A percentile compares a stretch with the other conserved stretches of the same genome.
phyloP scores from a whole-genome alignment of 2,797 vertebrate genomes.

The Rhinoraja longicauda region DNA sequence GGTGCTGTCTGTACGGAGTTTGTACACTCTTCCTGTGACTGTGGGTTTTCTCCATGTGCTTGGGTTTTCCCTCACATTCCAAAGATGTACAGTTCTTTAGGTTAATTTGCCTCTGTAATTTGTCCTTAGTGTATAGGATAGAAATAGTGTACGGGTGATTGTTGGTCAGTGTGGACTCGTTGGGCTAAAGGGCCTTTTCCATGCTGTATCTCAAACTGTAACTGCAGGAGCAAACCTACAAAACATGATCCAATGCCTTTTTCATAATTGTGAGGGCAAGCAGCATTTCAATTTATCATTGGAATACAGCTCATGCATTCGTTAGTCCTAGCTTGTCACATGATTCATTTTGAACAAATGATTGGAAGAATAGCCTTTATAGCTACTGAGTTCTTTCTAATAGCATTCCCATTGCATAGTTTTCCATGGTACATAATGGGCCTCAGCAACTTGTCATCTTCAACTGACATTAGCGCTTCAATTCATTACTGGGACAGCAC shows the following conservation, averaged over 20 bases:
- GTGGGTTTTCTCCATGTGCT: too few species aligned
- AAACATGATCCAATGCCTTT: background rate
- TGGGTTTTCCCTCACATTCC: too few species aligned
- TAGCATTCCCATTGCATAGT: too few species aligned
- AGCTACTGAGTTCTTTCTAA: slow-evolving; percentile 3
- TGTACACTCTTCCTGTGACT: too few species aligned
- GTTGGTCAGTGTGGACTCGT: too few species aligned
- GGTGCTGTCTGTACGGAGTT: too few species aligned
- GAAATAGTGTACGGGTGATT: too few species aligned
- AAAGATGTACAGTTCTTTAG: too few species aligned
- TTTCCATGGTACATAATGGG: background rate
- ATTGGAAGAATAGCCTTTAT: background rate
- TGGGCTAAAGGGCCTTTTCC: too few species aligned
- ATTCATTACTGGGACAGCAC: slow-evolving; percentile 34
- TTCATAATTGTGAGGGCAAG: background rate
- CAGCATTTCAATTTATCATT: background rate
- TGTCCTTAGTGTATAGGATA: too few species aligned
- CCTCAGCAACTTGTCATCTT: slow-evolving; percentile 36
- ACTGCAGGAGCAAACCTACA: background rate
- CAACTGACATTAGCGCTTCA: slow-evolving; percentile 35
- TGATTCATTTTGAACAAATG: background rate
- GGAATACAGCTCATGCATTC: background rate
- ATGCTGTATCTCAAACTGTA: too few species aligned
- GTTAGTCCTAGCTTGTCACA: background rate
- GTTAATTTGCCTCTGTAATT: too few species aligned